Evolutionary conservation across 2,113 vertebrate species (phyloP).

Genomic region (Acanthochromis polyacanthus): DNA sequence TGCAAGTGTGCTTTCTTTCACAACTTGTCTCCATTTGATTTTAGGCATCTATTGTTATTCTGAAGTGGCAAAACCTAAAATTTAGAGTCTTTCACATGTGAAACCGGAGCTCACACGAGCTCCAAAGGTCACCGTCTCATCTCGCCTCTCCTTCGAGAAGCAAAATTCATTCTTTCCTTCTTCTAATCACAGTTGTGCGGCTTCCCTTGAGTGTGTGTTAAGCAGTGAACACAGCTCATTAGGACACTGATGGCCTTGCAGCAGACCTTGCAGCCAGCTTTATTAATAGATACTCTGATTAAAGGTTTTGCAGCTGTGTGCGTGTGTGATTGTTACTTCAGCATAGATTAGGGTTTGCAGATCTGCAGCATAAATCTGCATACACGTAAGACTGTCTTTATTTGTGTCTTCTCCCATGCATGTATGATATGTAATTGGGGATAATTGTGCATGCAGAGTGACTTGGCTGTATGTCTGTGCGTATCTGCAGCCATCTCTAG

Average conservation of each 20-base stretch:
- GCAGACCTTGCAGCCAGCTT: constrained; percentile 52
- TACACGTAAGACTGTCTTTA: neutral
- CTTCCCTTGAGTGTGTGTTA: neutral
- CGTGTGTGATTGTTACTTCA: constrained; percentile 9
- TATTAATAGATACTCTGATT: constrained; percentile 65
- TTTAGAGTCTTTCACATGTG: neutral
- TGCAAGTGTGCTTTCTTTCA: neutral
- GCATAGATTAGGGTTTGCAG: neutral
- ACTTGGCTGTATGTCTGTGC: neutral
- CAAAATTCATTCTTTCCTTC: constrained; percentile 42
- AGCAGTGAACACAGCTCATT: constrained; percentile 47
- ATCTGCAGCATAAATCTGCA: neutral
- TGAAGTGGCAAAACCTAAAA: neutral
- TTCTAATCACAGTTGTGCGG: constrained; percentile 42
- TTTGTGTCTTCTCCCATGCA: neutral
- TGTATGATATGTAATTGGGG: neutral
- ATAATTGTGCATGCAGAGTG: neutral
- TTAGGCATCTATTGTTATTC: neutral
- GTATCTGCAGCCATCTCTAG: constrained; percentile 4
- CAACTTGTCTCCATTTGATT: neutral
- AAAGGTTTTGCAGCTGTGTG: constrained; percentile 38
- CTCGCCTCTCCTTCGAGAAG: constrained; percentile 4
- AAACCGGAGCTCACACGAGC: constrained; percentile 26
- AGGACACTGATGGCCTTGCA: constrained; percentile 47
- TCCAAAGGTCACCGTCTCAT: constrained; percentile 44